Base-by-base conservation (phyloP, 2,797 vertebrate genomes). In the Salmo trutta region DNA sequence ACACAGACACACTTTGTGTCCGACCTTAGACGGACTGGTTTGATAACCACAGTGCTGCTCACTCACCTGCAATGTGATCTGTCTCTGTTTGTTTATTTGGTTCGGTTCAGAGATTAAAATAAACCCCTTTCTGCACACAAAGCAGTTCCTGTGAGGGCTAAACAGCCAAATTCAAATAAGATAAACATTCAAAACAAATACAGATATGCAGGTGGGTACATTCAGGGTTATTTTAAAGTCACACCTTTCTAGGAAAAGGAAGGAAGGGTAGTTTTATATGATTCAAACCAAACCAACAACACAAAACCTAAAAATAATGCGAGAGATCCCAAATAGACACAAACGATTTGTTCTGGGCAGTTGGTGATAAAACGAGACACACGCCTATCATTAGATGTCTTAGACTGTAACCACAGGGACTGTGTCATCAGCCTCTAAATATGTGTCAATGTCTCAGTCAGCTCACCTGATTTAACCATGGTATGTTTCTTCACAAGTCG, bases 111-210 rank as follows among this genome's bases (percentile, higher is more conserved):
- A 75, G 85, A 77, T 81, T 84, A 79, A 47, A 91, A 92, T 91
- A 90, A 80, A 31, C 75, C 65, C 5, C 31, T 79, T 77, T 81
- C 59, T 83, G 76, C 82, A 77, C 86, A 88, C 83, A 86, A 79
- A 83, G 86, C 72, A 82, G 82, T 90, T 90, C 81, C 83, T 47
- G 10, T 47, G 41, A 88, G 86, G 86, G 76, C 85, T 82, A 82
- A 66, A 73, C 75, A 78, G 84, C 80, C 81, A 81, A 85, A 90
- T 89, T 86, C 87, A 87, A 88, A 82, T 85, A 84, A 79, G 88
- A 88, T 92, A 92, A 92, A 93, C 89, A 91, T 64, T 33, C 33
- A 83, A 89, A 89, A 86, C 88, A 91, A 92, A 93, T 88, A 94
- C 88, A 89, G 90, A 91, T 91, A 87, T 86, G 78, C 75, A 24